phyloP scores from a whole-genome alignment of 2,797 vertebrate genomes.

The Linurgus olivaceus region DNA sequence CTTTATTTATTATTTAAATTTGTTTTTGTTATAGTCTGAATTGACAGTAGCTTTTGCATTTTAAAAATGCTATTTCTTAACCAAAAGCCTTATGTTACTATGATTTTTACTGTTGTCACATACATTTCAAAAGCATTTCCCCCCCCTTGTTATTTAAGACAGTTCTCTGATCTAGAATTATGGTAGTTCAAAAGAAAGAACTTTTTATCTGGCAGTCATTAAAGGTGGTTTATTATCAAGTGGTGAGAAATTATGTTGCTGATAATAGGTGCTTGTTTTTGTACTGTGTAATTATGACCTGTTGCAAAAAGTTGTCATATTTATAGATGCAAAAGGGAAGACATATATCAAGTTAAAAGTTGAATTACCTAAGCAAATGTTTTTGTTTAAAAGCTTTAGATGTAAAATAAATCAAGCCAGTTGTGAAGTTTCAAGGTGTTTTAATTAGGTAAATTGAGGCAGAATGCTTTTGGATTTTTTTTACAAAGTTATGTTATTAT shows the following conservation, averaged over 20 bases:
- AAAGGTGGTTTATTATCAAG: not conserved
- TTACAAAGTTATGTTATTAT: not conserved
- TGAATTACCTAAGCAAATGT: not conserved
- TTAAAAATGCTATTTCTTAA: not conserved
- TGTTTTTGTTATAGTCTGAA: not conserved
- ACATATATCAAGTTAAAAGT: not conserved
- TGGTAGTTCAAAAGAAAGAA: not conserved
- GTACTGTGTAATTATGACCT: not conserved
- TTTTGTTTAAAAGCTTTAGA: not conserved
- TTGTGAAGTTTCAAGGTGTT: not conserved
- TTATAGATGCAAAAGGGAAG: not conserved
- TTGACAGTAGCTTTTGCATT: not conserved
- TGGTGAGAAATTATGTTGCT: not conserved
- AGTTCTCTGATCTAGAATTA: not conserved
- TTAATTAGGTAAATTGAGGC: not conserved
- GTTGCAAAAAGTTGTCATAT: not conserved
- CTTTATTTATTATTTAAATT: not conserved
- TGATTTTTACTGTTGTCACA: not conserved
- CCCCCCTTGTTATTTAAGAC: not conserved
- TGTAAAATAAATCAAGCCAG: not conserved
- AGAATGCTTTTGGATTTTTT: not conserved
- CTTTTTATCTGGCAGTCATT: not conserved
- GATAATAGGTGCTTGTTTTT: not conserved
- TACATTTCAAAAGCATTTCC: not conserved
- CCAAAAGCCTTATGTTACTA: not conserved